These are phyloP conservation scores for Trinectes maculatus DNA, from an alignment of 2,113 vertebrate species.

Conservation along the genomic window DNA sequence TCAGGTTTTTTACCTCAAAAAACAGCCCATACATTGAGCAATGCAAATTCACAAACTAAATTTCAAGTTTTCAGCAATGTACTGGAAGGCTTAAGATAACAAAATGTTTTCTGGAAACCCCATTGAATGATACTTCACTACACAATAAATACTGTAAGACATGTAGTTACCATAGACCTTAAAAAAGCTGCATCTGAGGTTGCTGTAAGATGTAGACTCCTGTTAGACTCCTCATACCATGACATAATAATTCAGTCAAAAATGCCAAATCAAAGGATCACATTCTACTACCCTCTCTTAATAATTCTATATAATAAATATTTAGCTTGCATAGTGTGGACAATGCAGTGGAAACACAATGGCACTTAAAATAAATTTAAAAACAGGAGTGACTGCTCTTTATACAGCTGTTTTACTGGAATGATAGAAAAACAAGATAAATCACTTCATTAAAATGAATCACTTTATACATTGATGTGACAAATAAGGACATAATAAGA, in stretches of 20 bases:
- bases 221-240: too few species aligned
- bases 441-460: not conserved
- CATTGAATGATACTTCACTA: conserved; percentile 12
- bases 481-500: not conserved
- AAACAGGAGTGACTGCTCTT: conserved; percentile 34
- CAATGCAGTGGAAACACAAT: conserved; percentile 81
- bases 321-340: conserved; percentile 92
- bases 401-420: conserved; percentile 10
- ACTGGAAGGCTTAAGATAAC: conserved; percentile 38
- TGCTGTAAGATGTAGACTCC: conserved; percentile 38
- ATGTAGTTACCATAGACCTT: conserved; percentile 18
- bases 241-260: conserved; percentile 18
- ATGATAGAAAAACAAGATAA: conserved; percentile 13
- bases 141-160: conserved; percentile 57
- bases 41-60: conserved; percentile 38
- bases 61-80: conserved; percentile 57
- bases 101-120: conserved; percentile 3
- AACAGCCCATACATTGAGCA: conserved; percentile 25
- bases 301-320: conserved; percentile 89
- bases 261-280: conserved; percentile 23
- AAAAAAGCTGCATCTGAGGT: conserved; percentile 45
- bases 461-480: not conserved
- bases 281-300: conserved; percentile 64
- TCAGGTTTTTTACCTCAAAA: not conserved
- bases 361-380: conserved; percentile 78